A percentile compares a stretch with the other conserved stretches of the same genome.
Conservation (phyloP, 2,797 vertebrate species). For the Mastacembelus armatus region DNA sequence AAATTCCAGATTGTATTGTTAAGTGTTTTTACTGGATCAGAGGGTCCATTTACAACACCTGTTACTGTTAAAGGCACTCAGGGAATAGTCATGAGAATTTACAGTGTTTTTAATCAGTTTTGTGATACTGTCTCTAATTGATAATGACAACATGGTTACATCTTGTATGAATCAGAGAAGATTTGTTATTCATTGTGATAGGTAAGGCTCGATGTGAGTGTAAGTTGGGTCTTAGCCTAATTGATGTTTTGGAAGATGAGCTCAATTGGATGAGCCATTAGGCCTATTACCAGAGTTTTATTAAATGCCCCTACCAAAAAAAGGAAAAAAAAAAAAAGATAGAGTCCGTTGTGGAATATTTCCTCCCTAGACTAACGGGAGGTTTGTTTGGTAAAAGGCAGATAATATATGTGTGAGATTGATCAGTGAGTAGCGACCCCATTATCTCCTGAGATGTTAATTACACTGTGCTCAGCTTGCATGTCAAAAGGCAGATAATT, state of each 20-base stretch:
- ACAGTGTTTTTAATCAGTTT: not conserved
- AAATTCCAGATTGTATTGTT: conserved; percentile 13
- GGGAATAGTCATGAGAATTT: not conserved
- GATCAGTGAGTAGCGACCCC: conserved; percentile 88
- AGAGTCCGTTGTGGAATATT: conserved; percentile 59
- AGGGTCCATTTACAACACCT: conserved; percentile 5
- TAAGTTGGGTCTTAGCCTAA: conserved; percentile 54
- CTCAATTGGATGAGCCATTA: conserved; percentile 76
- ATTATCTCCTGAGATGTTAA: conserved; percentile 90
- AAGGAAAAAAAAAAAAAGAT: conserved; percentile 41
- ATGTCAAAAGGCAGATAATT: conserved; percentile 89
- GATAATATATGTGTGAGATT: conserved; percentile 87
- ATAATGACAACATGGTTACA: conserved; percentile 27
- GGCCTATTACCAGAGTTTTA: conserved; percentile 71
- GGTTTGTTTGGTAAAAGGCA: conserved; percentile 77
- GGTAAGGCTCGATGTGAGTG: conserved; percentile 37
- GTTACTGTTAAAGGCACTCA: conserved; percentile 11
- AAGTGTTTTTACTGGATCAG: conserved; percentile 19
- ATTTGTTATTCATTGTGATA: conserved; percentile 48
- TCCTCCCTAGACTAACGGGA: conserved; percentile 71
- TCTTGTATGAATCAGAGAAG: conserved; percentile 11
- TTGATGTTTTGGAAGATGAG: conserved; percentile 75
- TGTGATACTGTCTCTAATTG: conserved; percentile 19
- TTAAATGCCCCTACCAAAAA: conserved; percentile 60
- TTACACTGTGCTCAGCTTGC: conserved; percentile 86